These are phyloP conservation scores for Coelopa frigida DNA, from an alignment of 1,140 invertebrate species.

Conservation along the genomic window DNA sequence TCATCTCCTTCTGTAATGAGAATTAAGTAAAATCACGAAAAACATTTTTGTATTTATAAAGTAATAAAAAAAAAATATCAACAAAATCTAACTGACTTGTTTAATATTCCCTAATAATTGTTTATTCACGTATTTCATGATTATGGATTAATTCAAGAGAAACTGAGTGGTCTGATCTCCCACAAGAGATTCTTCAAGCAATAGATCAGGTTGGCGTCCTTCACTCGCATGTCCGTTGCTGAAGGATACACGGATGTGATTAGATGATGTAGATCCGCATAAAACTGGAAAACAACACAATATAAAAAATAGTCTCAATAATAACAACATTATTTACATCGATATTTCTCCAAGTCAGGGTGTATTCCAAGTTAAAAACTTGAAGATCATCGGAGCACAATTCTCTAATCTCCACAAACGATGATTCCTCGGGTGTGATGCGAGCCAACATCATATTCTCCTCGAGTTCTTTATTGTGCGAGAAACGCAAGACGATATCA, in stretches of 20 bases:
- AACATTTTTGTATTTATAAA: constrained; percentile 2
- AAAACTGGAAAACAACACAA: constrained; percentile 15
- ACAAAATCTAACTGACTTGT: too few species aligned
- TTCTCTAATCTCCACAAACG: constrained; percentile 31
- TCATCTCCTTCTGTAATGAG: neutral
- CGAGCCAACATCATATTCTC: constrained; percentile 17
- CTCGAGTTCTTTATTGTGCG: constrained; percentile 18
- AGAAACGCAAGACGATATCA: constrained; percentile 28
- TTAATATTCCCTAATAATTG: too few species aligned
- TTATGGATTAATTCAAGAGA: constrained; percentile 26
- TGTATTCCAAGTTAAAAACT: constrained; percentile 22
- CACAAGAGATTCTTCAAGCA: constrained; percentile 23
- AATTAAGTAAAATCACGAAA: neutral
- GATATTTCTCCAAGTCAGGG: constrained; percentile 32
- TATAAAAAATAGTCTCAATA: neutral
- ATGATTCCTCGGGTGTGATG: constrained; percentile 24
- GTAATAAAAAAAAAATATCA: constrained; percentile 1
- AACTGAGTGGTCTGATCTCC: constrained; percentile 26
- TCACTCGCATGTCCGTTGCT: constrained; percentile 25
- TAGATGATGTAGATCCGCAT: constrained; percentile 31
- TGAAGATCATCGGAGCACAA: constrained; percentile 31
- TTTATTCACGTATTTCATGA: too few species aligned
- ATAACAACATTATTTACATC: constrained; percentile 17
- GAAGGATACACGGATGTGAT: constrained; percentile 24
- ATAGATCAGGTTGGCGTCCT: constrained; percentile 23